Evolutionary conservation across 2,888 invertebrate genomes (phyloP), one percentile per base, ranked within the genome.

Genomic region (Glyphotaelius pellucidus): DNA sequence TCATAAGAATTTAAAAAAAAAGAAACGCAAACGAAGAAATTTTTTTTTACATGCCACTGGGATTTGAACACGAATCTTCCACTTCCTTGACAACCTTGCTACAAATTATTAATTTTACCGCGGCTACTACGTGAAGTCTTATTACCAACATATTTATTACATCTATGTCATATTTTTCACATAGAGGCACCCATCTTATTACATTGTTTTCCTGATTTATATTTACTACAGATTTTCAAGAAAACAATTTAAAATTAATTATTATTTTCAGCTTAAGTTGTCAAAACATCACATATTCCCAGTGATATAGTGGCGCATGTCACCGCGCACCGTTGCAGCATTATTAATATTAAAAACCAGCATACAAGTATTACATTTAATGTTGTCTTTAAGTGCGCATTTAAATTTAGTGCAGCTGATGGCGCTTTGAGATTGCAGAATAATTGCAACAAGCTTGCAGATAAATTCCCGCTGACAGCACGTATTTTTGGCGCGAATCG

Each of bases 401-500:
- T 83, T 32, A 35, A 83, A 83, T 83, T 83, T 25, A 83, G 83
- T 42, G 42, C 14, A 30, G 32, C 47, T 30, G 86, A 86, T 86
- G 30, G 11, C 38, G 42, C 87, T 52, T 67, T 67, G 87, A 87
- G 87, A 87, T 87, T 87, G 42, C 85, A 67, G 25, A 67, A 67
- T 87, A 87, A 87, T 87, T 87, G 52, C 87, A 87, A 31, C 86
- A 30, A 30, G 87, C 87, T 19, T 15, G 87, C 42, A 67, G 67
- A 87, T 87, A 87, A 87, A 87, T 87, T 67, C 35, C 15, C 52
- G 52, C 32, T 32, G 52, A 30, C 87, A 19, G n/a, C 14, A 15
- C 35, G 47, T 87, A 87, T 87, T 87, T 87, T 87, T 67, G 87
- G 87, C 87, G 87, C 19, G 87, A 52, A 86, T 86, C n/a, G 25